phyloP scores from a whole-genome alignment of 2,113 vertebrate species.

The Paradisaea rubra region DNA sequence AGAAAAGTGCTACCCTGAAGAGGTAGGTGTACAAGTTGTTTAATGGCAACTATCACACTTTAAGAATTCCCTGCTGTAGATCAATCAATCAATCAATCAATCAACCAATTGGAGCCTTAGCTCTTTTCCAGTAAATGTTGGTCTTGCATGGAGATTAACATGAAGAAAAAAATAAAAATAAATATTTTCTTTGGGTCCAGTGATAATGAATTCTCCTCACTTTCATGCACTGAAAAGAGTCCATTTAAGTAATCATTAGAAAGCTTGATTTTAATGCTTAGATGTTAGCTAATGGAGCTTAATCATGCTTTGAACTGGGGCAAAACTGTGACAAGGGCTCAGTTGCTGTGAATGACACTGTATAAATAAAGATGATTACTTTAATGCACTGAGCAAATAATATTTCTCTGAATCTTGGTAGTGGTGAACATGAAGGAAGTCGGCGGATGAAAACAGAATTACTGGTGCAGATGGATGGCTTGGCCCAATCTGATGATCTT shows the following conservation, averaged over 20 bases:
- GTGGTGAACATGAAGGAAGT: constrained; percentile 93
- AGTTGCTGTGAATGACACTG: constrained; percentile 5
- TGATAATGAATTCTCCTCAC: neutral
- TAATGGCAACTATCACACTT: neutral
- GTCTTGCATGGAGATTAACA: neutral
- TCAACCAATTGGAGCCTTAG: neutral
- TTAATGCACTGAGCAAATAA: neutral
- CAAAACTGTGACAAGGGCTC: neutral
- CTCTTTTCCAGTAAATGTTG: neutral
- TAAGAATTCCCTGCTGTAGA: neutral
- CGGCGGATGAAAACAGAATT: constrained; percentile 95
- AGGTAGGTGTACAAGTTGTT: neutral
- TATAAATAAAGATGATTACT: constrained; percentile 24
- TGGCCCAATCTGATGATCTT: constrained; percentile 89
- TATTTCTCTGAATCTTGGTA: constrained; percentile 49
- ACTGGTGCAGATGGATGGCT: constrained; percentile 96
- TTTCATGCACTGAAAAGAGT: constrained; percentile 18
- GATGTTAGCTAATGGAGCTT: constrained; percentile 55
- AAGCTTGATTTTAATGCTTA: constrained; percentile 49
- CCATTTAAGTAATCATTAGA: constrained; percentile 41
- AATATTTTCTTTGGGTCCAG: neutral
- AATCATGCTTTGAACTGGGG: constrained; percentile 48
- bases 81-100: neutral
- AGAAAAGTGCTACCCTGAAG: neutral
- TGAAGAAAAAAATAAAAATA: neutral